Conservation (phyloP, 2,113 vertebrate genomes). For the Oceanodroma tethys region DNA sequence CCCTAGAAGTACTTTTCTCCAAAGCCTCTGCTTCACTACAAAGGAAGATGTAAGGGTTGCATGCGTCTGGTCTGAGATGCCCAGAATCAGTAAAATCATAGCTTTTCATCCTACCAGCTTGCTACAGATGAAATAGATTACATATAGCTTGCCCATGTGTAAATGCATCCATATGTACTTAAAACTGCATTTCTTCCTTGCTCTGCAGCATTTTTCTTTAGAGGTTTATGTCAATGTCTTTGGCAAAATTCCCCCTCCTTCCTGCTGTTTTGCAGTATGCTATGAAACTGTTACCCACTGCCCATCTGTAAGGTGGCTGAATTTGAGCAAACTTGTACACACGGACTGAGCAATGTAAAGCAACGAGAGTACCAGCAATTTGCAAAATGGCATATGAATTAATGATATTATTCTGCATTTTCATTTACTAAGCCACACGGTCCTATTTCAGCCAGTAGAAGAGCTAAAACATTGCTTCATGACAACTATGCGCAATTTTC, state of each 20-base stretch:
- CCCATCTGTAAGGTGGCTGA: conserved; percentile 2
- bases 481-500: neutral
- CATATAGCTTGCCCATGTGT: neutral
- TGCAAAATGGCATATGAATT: neutral
- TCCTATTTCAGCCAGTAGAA: neutral
- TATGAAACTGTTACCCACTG: neutral
- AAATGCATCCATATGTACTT: conserved; percentile 11
- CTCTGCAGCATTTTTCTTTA: neutral
- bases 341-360: neutral
- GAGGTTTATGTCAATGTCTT: conserved; percentile 21
- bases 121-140: conserved; percentile 15
- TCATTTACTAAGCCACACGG: neutral
- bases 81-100: conserved; percentile 13
- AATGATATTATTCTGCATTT: neutral
- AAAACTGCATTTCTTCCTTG: neutral
- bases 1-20: neutral
- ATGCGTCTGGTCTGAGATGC: neutral
- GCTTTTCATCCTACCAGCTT: conserved; percentile 9
- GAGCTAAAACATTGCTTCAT: neutral
- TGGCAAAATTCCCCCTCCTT: conserved; percentile 30
- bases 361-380: neutral
- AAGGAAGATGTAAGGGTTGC: neutral
- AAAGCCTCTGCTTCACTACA: neutral
- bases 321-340: neutral
- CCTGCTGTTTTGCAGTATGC: conserved; percentile 28